phyloP scores from a whole-genome alignment of 2,888 invertebrate species.

The Aporophyla nigra region DNA sequence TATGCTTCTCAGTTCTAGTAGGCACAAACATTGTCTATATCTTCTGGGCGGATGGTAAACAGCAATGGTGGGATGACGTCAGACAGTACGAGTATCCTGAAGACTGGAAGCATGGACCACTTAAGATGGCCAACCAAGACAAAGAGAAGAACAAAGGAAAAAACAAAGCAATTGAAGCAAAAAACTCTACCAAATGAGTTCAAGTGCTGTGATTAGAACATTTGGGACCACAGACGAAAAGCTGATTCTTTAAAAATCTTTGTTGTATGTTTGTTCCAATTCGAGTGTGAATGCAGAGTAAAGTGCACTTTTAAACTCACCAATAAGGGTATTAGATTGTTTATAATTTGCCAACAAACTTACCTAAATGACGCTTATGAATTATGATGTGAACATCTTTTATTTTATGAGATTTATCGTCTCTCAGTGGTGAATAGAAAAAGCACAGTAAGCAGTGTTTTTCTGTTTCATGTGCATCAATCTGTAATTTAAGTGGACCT shows the following conservation, averaged over 20 bases:
- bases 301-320: neutral
- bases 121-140: slow-evolving; percentile 78
- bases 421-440: too few species aligned
- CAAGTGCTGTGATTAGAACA: slow-evolving; percentile 20
- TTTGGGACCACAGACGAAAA: slow-evolving; percentile 16
- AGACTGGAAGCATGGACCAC: slow-evolving; percentile 84
- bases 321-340: neutral
- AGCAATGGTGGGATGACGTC: slow-evolving; percentile 94
- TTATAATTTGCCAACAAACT: neutral
- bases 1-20: slow-evolving; percentile 92
- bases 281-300: neutral
- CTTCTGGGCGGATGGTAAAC: slow-evolving; percentile 93
- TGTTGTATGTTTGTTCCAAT: neutral
- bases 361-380: neutral
- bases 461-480: neutral
- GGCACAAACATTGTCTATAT: slow-evolving; percentile 92
- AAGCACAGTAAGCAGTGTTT: too few species aligned
- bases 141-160: slow-evolving; percentile 85
- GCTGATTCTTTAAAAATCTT: neutral
- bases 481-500: neutral
- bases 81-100: slow-evolving; percentile 87
- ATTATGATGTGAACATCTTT: neutral
- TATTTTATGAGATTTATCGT: neutral
- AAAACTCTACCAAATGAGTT: slow-evolving; percentile 60
- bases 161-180: slow-evolving; percentile 81